Percentiles rank a stretch among this genome's conserved stretches.
These are phyloP conservation scores for Chloroceryle aenea DNA, from an alignment of 2,113 vertebrate genomes.

Conservation along the genomic window DNA sequence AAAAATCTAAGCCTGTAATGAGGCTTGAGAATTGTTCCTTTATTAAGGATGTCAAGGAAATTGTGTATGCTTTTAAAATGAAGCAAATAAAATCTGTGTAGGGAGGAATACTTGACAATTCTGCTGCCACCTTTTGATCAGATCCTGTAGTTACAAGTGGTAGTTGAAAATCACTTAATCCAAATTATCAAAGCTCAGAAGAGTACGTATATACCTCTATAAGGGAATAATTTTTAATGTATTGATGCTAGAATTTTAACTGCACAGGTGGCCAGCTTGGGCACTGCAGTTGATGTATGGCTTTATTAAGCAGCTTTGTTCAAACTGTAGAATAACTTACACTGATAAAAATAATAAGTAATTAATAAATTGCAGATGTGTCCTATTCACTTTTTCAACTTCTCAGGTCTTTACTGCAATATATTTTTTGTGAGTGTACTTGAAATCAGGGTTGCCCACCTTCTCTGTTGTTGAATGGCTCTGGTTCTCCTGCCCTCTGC, in stretches of 20 bases:
- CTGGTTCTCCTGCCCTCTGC: background rate
- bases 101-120: background rate
- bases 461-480: background rate
- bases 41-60: background rate
- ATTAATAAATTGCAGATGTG: slow-evolving; percentile 16
- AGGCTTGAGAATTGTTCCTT: background rate
- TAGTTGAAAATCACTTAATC: background rate
- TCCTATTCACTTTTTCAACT: slow-evolving; percentile 2
- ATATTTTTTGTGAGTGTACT: background rate
- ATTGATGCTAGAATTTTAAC: background rate
- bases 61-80: background rate
- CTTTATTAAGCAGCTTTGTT: slow-evolving; percentile 28
- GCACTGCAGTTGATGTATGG: background rate
- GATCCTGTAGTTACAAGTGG: slow-evolving; percentile 28
- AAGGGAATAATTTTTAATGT: background rate
- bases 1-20: background rate
- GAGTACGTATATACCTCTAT: background rate
- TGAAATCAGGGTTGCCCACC: background rate
- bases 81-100: background rate
- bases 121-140: slow-evolving; percentile 50
- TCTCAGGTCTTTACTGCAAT: background rate
- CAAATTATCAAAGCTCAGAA: background rate
- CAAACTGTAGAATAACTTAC: slow-evolving; percentile 4
- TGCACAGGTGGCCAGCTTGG: background rate
- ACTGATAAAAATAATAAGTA: slow-evolving; percentile 53